These are phyloP conservation scores for Gasterosteus aculeatus DNA, from an alignment of 2,113 vertebrate genomes.

Conservation along the genomic window DNA sequence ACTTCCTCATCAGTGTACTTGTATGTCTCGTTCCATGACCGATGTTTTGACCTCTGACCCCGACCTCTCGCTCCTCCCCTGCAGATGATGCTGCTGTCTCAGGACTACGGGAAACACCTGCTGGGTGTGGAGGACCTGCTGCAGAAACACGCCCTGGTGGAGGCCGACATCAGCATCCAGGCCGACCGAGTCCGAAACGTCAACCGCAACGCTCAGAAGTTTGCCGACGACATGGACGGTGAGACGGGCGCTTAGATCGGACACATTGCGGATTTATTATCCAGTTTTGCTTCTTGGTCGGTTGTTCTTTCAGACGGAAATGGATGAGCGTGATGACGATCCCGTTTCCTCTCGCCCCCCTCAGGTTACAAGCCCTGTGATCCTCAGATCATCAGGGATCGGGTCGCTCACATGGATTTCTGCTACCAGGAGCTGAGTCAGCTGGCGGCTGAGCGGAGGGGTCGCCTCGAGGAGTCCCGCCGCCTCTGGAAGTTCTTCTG, in stretches of 20 bases:
- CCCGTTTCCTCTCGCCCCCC: neutral
- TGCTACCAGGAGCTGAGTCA: constrained; percentile 97
- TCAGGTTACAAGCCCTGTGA: constrained; percentile 97
- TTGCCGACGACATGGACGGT: constrained; percentile 91
- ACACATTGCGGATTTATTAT: neutral
- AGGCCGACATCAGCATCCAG: constrained; percentile 95
- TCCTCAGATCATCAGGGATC: constrained; percentile 95
- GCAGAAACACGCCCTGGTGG: constrained; percentile 96
- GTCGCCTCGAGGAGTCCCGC: constrained; percentile 93
- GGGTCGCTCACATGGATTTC: constrained; percentile 97
- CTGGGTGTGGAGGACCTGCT: constrained; percentile 96
- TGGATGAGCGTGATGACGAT: neutral
- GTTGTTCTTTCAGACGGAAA: neutral
- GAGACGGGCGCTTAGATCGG: constrained; percentile 13
- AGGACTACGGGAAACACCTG: constrained; percentile 98
- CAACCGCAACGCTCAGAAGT: constrained; percentile 95
- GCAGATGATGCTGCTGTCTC: constrained; percentile 96
- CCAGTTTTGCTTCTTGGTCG: neutral
- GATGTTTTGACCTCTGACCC: neutral
- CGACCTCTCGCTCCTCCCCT: neutral
- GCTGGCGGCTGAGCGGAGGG: constrained; percentile 90
- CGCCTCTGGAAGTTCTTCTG: constrained; percentile 99
- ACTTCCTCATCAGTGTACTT: neutral
- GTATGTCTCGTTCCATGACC: too few species aligned
- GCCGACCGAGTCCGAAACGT: constrained; percentile 92